Evolutionary conservation across 1,140 invertebrate genomes (phyloP), one percentile per base, ranked within the genome.

Genomic region (Parapsyche elsis): DNA sequence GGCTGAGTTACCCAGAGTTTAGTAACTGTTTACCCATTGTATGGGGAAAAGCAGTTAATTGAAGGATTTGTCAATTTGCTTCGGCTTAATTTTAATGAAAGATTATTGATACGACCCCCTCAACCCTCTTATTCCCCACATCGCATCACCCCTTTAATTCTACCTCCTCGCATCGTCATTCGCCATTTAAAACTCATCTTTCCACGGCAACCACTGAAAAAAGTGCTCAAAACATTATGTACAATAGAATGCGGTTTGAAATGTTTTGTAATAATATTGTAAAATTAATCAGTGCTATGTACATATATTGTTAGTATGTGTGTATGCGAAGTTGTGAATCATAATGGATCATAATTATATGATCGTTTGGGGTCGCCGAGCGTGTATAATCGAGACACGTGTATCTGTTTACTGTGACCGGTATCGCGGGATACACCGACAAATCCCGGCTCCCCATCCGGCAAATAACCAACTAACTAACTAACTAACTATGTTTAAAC

Each of bases 1-100:
- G 75, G 75, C 75, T 57, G 57, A 77, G 75, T 77, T 64, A 67
- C 75, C 75, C 75, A 30, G 23, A 77, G 75, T 77, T 77, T 77
- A 77, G 75, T 77, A 77, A 77, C 75, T 64, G 75, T 77, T 77
- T 77, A 77, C 75, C 59, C 75, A 67, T 77, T 77, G 75, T 77
- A 64, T 77, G 19, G 75, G 75, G 75, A 75, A 77, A 77, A 14
- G 75, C 75, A 77, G 75, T 77, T 77, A 77, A 77, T 77, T 77
- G 75, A 77, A 77, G 75, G 57, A 77, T 77, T 77, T 77, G 75
- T 77, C 75, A 77, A 77, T 77, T 77, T 77, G 75, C 75, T 9
- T 10, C 75, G 75, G 75, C 75, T 77, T 59, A 77, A 77, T 77
- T 77, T 77, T 77, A 77, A 77, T 77, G 75, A 64, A 77, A 77